Base-by-base conservation (phyloP, 2,113 vertebrate species). In the Vombatus ursinus region DNA sequence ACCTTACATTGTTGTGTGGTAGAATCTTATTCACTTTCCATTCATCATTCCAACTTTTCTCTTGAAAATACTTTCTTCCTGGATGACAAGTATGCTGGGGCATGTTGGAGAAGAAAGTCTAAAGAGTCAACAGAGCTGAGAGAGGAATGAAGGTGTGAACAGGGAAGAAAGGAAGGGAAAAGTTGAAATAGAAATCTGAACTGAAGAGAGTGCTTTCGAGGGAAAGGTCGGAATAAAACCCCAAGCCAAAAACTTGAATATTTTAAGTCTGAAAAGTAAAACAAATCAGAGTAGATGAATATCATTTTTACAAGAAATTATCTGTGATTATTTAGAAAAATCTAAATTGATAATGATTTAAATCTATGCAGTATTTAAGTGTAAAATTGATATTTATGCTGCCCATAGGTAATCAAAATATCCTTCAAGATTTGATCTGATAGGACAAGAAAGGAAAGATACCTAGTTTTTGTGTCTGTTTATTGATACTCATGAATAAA, bases 401-500 rank as follows among this genome's bases (percentile, higher is more conserved):
- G 47, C 44, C 92, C 37, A 94, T 84, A 93, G 92, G 14, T 94
- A 28, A 16, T n/a, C 91, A 24, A 52, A 92, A 37, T 7, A 16
- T 84, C 31, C 92, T 96, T 94, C 90, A 89, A 90, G 90, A 61
- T 93, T 90, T 92, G 44, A 94, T 24, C 44, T 84, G 11, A 49
- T 49, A 49, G 48, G 48, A 49, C 48, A 49, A 77, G 61, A 93
- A 96, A 93, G 61, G 92, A 95, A 94, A 92, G 26, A 91, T 68
- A 92, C 61, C 2, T 47, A 50, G 23, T 44, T 19, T 54, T 37
- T 91, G 8, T 89, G 52, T 47, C 52, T 11, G 92, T 22, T 96
- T 96, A 94, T 94, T 90, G 8, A 50, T 97, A 48, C 49, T 92
- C 53, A 25, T 92, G 16, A 93, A 61, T 91, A n/a, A 52, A 44